Evolutionary conservation across 2,888 invertebrate genomes (phyloP), one percentile per base, ranked within the genome.

Genomic region (Cyrtodaria siliqua): DNA sequence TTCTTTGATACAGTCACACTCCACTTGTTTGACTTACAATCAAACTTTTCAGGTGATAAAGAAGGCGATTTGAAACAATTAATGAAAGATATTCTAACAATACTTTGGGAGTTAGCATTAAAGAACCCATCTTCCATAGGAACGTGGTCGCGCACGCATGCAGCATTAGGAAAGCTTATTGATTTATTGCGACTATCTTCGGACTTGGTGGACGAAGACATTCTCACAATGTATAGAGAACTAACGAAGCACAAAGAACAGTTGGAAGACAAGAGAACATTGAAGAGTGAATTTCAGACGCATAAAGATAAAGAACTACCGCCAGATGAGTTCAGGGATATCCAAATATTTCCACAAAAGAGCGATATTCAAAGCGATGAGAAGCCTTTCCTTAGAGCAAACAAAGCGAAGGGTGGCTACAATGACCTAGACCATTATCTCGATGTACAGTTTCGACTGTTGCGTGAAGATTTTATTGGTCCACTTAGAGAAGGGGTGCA

Each of bases 391-490:
- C 85, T 95, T 23, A 92, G 95, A n/a, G 94, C 94, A 0, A 96
- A 95, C 87, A 94, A 95, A 63, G 91, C 94, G 0, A 91, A 94
- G 52, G 96, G 96, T 18, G 93, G 94, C 0, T 97, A 96, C 90
- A 89, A 93, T 0, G 94, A 94, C 87, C 94, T 95, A 0, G 94
- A 95, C 53, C 95, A 96, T 87, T 97, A 97, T 90, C 93, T 97
- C 24, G 96, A 96, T 85, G 93, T 89, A 2, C 97, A 97, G 86
- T 96, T 96, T 88, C 94, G 96, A 26, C 93, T 97, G 33, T 90
- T 97, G 52, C 93, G 96, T 33, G 97, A 97, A 93, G 97, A 97
- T 92, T 97, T 96, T 88, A 94, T 96, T 38, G 94, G 94, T 18
- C 96, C 97, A 0, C 91, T 97, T 33, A 93, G 96, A 47, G 94